phyloP scores from a whole-genome alignment of 30 jellyfish, hydroid and myxozoan species.

The Catostylus mosaicus region DNA sequence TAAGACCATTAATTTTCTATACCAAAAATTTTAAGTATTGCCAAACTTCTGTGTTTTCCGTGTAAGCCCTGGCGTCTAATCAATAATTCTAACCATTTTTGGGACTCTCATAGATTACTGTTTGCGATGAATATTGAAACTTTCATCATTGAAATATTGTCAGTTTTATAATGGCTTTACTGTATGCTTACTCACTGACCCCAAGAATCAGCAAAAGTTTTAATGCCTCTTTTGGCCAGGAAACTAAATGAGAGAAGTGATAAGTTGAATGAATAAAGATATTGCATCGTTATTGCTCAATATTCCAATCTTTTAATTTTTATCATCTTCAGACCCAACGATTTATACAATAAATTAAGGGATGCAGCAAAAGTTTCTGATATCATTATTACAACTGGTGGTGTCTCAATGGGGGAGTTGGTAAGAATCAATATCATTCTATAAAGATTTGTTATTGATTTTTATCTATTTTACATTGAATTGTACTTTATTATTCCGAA shows the following conservation, averaged over 20 bases:
- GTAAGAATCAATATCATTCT: constrained; percentile 23
- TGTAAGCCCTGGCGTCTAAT: too few relatives aligned
- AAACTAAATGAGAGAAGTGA: neutral
- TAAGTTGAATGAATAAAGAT: neutral
- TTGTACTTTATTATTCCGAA: neutral
- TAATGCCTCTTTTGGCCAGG: neutral
- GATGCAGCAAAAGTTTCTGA: constrained; percentile 61
- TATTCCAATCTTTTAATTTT: neutral
- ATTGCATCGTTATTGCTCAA: neutral
- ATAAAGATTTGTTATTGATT: neutral
- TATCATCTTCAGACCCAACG: constrained; percentile 52
- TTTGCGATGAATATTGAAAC: too few relatives aligned
- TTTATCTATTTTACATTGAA: neutral
- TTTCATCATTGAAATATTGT: too few relatives aligned
- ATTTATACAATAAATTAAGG: constrained; percentile 53
- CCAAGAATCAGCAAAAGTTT: neutral
- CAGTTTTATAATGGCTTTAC: too few relatives aligned
- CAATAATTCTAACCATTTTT: too few relatives aligned
- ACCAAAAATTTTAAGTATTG: too few relatives aligned
- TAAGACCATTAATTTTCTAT: too few relatives aligned
- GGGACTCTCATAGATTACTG: too few relatives aligned
- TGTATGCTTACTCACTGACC: neutral
- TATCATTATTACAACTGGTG: constrained; percentile 95
- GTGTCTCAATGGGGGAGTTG: constrained; percentile 99
- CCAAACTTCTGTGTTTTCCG: too few relatives aligned